A percentile compares a stretch with the other conserved stretches of the same genome.
These are phyloP conservation scores for Falco cherrug DNA, from an alignment of 2,797 vertebrate genomes.

Conservation along the genomic window DNA sequence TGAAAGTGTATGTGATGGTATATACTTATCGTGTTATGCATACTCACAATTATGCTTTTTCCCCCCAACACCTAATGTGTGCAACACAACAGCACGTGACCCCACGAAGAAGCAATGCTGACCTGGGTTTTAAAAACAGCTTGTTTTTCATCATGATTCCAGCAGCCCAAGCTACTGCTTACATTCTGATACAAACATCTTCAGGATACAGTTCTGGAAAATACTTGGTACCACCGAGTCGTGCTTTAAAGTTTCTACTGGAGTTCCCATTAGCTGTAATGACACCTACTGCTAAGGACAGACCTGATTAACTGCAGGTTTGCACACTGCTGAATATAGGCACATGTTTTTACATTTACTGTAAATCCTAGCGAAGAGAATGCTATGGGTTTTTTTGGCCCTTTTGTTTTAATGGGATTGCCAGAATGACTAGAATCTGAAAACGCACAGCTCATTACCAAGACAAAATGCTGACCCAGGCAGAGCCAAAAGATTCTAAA, in stretches of 20 bases:
- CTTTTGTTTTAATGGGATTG: conserved; percentile 30
- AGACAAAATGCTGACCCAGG: conserved; percentile 35
- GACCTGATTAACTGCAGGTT: conserved; percentile 33
- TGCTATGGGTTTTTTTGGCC: background rate
- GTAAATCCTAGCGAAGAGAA: background rate
- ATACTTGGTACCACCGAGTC: background rate
- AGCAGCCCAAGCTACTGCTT: background rate
- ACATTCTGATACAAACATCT: background rate
- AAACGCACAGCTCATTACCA: conserved; percentile 58
- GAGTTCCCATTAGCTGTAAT: background rate
- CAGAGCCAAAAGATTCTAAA: background rate
- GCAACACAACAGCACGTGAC: background rate
- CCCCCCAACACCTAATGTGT: background rate
- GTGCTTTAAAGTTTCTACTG: background rate
- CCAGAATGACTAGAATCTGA: conserved; percentile 31
- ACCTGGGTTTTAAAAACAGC: background rate
- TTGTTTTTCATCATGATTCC: background rate
- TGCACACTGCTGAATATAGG: background rate
- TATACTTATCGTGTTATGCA: background rate
- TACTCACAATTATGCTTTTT: background rate
- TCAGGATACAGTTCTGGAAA: background rate
- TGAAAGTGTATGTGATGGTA: background rate
- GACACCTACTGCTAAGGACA: conserved; percentile 36
- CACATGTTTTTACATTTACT: conserved; percentile 19
- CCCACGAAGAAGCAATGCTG: background rate